Percentiles rank a stretch among this genome's conserved stretches.
Evolutionary conservation across 2,113 vertebrate species (phyloP).

Genomic region (Merops nubicus): DNA sequence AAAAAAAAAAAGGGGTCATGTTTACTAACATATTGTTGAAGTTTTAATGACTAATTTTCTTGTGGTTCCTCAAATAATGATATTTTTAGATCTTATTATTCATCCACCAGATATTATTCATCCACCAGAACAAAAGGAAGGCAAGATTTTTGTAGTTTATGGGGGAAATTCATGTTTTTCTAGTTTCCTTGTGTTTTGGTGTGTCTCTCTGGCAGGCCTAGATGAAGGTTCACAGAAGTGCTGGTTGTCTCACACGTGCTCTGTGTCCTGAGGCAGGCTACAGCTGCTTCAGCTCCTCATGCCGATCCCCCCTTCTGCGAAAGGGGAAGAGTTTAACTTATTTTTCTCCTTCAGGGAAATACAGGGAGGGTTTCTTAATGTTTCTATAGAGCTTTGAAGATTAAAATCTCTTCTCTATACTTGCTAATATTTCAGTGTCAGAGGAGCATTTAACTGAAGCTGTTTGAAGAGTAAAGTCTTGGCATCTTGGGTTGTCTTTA

Average conservation of each 20-base stretch:
- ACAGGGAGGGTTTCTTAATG: slow-evolving; percentile 33
- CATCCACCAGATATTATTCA: neutral
- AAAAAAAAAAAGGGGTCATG: neutral
- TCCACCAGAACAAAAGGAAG: neutral
- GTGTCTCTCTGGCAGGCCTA: neutral
- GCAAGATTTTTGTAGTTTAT: neutral
- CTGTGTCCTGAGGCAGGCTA: slow-evolving; percentile 45
- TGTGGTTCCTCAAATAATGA: neutral
- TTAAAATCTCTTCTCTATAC: slow-evolving; percentile 48
- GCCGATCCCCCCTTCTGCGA: slow-evolving; percentile 20
- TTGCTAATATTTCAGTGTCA: slow-evolving; percentile 44
- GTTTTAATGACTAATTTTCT: neutral
- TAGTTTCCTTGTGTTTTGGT: neutral
- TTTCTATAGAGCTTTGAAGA: slow-evolving; percentile 57
- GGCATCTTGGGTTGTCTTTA: slow-evolving; percentile 14
- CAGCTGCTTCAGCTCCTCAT: slow-evolving; percentile 26
- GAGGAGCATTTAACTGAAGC: slow-evolving; percentile 5
- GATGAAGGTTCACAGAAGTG: neutral
- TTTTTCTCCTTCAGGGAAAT: slow-evolving; percentile 47
- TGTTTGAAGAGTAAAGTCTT: slow-evolving; percentile 42
- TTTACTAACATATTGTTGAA: neutral
- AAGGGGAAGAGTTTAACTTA: slow-evolving; percentile 47
- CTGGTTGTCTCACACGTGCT: slow-evolving; percentile 19
- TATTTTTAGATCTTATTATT: neutral
- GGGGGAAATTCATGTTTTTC: neutral